These are phyloP conservation scores for Cyprinodon tularosa DNA, from an alignment of 2,113 vertebrate genomes.

Conservation along the genomic window DNA sequence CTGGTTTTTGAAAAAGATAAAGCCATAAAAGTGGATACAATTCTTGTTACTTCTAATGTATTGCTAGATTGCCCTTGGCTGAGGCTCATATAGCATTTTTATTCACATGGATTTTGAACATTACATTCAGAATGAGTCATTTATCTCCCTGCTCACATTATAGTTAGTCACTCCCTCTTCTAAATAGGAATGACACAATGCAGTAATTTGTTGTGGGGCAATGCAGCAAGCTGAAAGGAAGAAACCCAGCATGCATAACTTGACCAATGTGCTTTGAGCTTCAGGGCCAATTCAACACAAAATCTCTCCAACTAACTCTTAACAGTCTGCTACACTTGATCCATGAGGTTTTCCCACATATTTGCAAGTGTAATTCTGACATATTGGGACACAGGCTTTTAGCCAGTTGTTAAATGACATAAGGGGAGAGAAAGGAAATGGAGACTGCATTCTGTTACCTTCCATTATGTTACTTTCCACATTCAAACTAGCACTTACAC, in stretches of 20 bases:
- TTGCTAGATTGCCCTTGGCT: slow-evolving; percentile 50
- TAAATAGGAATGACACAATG: slow-evolving; percentile 35
- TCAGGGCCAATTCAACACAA: neutral
- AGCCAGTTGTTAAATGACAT: slow-evolving; percentile 11
- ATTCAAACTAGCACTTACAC: slow-evolving; percentile 31
- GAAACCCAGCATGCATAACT: neutral
- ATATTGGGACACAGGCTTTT: slow-evolving; percentile 5
- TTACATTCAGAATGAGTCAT: slow-evolving; percentile 42
- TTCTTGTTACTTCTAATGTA: slow-evolving; percentile 44
- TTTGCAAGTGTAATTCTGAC: slow-evolving; percentile 4
- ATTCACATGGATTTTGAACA: slow-evolving; percentile 51
- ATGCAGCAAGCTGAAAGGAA: slow-evolving; percentile 28
- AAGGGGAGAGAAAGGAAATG: slow-evolving; percentile 6
- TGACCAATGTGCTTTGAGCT: slow-evolving; percentile 1
- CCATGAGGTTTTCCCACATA: neutral
- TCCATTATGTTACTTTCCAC: slow-evolving; percentile 21
- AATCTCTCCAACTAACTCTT: neutral
- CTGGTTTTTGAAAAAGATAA: slow-evolving; percentile 49
- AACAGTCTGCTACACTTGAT: neutral
- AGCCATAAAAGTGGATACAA: slow-evolving; percentile 52
- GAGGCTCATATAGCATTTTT: slow-evolving; percentile 47
- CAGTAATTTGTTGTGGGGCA: slow-evolving; percentile 22
- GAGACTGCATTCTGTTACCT: slow-evolving; percentile 28
- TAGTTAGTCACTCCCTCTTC: slow-evolving; percentile 30
- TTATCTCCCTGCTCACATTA: slow-evolving; percentile 42